Evolutionary conservation across 2,113 vertebrate genomes (phyloP).

Genomic region (Rattus norvegicus): DNA sequence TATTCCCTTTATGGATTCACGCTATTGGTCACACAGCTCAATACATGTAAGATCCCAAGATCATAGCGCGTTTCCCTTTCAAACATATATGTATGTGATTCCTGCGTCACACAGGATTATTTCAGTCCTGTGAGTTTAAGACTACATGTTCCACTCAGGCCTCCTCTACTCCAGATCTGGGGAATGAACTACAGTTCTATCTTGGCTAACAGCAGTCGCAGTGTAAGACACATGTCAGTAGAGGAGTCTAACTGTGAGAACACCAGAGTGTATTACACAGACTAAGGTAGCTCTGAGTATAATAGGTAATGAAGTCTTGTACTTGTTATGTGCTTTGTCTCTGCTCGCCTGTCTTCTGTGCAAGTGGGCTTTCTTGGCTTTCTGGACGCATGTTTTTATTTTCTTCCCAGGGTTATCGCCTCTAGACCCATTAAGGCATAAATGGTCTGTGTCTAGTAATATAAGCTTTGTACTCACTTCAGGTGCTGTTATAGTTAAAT

Average conservation of each 20-base stretch:
- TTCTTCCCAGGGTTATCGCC: not conserved
- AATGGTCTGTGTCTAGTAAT: not conserved
- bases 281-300: not conserved
- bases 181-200: not conserved
- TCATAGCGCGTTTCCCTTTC: not conserved
- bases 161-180: not conserved
- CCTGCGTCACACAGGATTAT: not conserved
- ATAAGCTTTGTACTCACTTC: not conserved
- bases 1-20: conserved; percentile 23
- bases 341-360: not conserved
- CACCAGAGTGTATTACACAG: not conserved
- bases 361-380: not conserved
- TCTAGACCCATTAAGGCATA: not conserved
- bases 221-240: not conserved
- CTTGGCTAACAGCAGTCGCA: not conserved
- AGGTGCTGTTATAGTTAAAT: not conserved
- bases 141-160: not conserved
- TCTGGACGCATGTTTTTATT: not conserved
- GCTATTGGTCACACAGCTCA: conserved; percentile 1
- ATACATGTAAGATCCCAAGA: conserved; percentile 53
- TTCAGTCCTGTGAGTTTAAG: conserved; percentile 28
- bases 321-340: not conserved
- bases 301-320: not conserved
- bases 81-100: conserved; percentile 11
- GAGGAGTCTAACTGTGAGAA: not conserved